Percentiles rank a stretch among this genome's conserved stretches.
Evolutionary conservation across 2,797 vertebrate species (phyloP).

Genomic region (Pangasius mekongensis): DNA sequence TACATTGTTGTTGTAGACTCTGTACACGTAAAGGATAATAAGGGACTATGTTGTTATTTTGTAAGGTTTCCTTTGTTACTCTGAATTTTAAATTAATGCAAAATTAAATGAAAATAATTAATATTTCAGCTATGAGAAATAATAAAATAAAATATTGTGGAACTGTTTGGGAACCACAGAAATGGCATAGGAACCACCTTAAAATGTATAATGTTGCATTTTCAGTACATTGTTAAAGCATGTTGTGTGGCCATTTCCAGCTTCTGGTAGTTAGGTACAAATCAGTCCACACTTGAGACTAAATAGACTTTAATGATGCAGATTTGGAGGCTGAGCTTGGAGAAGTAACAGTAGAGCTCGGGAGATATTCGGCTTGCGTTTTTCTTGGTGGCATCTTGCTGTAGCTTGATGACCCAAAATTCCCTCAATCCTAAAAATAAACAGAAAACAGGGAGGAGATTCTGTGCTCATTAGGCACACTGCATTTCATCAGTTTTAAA

Average conservation of each 20-base stretch:
- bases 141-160: not conserved
- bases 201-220: not conserved
- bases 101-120: not conserved
- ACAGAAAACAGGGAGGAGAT: not conserved
- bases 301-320: not conserved
- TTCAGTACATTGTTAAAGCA: not conserved
- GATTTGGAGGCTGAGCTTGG: not conserved
- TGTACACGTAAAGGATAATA: not conserved
- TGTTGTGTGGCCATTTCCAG: not conserved
- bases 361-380: not conserved
- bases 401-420: not conserved
- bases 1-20: not conserved
- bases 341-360: not conserved
- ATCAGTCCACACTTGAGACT: not conserved
- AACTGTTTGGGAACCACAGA: not conserved
- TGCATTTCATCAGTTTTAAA: not conserved
- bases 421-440: not conserved
- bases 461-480: conserved; percentile 9
- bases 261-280: not conserved
- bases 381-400: not conserved
- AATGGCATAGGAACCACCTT: not conserved
- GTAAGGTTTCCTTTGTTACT: not conserved
- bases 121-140: not conserved
- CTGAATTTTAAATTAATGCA: not conserved
- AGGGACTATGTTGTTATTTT: not conserved